Evolutionary conservation across 2,113 vertebrate genomes (phyloP), one percentile per base, ranked within the genome.

Genomic region (Camelus bactrianus): DNA sequence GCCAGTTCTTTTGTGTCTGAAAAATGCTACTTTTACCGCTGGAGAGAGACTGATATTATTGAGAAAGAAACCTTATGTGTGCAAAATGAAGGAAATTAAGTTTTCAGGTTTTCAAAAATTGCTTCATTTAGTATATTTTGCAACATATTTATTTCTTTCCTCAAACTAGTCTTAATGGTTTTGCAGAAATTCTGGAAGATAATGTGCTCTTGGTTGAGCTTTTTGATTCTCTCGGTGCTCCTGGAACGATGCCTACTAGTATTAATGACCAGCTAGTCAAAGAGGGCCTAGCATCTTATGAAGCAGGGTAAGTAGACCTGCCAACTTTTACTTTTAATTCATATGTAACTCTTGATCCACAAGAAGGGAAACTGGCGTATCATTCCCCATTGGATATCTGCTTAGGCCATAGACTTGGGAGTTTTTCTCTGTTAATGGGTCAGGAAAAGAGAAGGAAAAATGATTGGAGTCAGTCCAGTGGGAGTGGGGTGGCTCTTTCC

Each of bases 211-310:
- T 98, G 83, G 65, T 99, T 98, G 98, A 99, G 50, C 98, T 99
- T 79, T 99, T 98, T 60, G 95, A 98, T 95, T 97, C 88, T 69
- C 75, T 89, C 91, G 28, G 54, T 95, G 30, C 52, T 96, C 83
- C 90, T 91, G 92, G 95, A 93, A 94, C 94, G 52, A 95, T 79
- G 93, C 89, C 95, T 76, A n/a, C 35, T 35, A 99, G 98, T 97
- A 94, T 99, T 97, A 99, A 99, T 97, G 97, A 92, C 79, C 98
- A 98, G 32, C 98, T 99, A 30, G 98, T 99, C 90, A 96, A 98
- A 95, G 98, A 99, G 94, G 96, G 98, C 46, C 67, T 99, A 35
- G 99, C 99, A 60, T 98, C 98, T 90, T 98, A 98, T 15, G 32
- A 97, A 97, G 56, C 19, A 93, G 94, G 98, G 99, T 98, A 98